A percentile compares a stretch with the other conserved stretches of the same genome.
These are phyloP conservation scores for Dolichallabes microphthalmus DNA, from an alignment of 2,113 vertebrate genomes.

Conservation along the genomic window DNA sequence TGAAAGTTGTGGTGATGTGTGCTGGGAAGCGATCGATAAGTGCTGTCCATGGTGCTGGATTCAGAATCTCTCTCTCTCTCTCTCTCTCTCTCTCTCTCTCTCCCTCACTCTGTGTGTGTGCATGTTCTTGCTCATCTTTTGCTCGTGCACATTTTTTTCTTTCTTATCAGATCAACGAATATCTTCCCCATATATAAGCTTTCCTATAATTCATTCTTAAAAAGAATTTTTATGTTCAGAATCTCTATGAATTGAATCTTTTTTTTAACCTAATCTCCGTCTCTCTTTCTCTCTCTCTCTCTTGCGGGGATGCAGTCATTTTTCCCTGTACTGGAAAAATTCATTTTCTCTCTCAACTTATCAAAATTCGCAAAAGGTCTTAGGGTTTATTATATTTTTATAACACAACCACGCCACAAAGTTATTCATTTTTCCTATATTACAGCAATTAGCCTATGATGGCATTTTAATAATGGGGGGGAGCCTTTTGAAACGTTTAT, in stretches of 20 bases:
- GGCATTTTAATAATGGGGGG: background rate
- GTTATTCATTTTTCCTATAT: background rate
- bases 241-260: background rate
- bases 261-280: background rate
- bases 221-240: background rate
- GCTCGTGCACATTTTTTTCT: background rate
- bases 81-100: slow-evolving; percentile 22
- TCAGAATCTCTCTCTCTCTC: slow-evolving; percentile 42
- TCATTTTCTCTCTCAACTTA: background rate
- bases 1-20: slow-evolving; percentile 79
- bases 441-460: background rate
- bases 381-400: background rate
- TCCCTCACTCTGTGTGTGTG: background rate
- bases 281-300: background rate
- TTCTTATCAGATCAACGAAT: background rate
- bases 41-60: slow-evolving; percentile 66
- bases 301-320: background rate
- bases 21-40: slow-evolving; percentile 73
- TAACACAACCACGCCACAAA: too few relatives aligned
- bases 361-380: background rate
- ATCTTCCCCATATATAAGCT: background rate
- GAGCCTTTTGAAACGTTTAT: background rate
- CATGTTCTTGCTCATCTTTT: slow-evolving; percentile 2
- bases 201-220: background rate
- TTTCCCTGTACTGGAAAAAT: background rate